Percentiles rank a stretch among this genome's conserved stretches.
Evolutionary conservation across 1,140 invertebrate genomes (phyloP).

Genomic region (Palaemon carinicauda): DNA sequence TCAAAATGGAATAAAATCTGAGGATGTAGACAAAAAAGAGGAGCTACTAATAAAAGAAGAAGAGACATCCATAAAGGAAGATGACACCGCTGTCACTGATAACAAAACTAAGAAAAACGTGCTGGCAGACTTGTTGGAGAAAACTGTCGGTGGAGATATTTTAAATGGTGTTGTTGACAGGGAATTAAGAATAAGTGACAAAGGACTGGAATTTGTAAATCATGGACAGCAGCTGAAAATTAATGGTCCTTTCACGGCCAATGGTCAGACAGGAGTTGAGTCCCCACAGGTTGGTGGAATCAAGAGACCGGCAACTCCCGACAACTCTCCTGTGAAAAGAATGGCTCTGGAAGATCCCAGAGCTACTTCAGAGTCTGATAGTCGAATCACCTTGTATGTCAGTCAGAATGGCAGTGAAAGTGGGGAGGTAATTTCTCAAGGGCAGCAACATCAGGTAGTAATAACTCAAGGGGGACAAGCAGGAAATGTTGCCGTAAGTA

Average conservation of each 20-base stretch:
- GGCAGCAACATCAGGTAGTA: constrained; percentile 56
- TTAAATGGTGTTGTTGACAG: constrained; percentile 66
- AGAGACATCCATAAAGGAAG: not conserved
- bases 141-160: constrained; percentile 66
- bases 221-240: constrained; percentile 60
- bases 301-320: constrained; percentile 59
- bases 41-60: not conserved
- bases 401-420: constrained; percentile 58
- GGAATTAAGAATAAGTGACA: constrained; percentile 72
- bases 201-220: constrained; percentile 70
- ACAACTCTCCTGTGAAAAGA: constrained; percentile 57
- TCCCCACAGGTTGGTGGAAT: constrained; percentile 58
- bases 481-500: not conserved
- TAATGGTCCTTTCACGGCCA: constrained; percentile 61
- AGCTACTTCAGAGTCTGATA: constrained; percentile 28
- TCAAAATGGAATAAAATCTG: constrained; percentile 68
- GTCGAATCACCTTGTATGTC: constrained; percentile 58
- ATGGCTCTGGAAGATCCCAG: constrained; percentile 53
- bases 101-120: constrained; percentile 66
- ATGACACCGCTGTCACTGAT: constrained; percentile 12
- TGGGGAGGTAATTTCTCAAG: constrained; percentile 52
- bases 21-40: constrained; percentile 56
- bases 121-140: constrained; percentile 75
- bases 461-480: constrained; percentile 45
- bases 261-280: constrained; percentile 59